Conservation (phyloP, 1,140 invertebrate genomes). For the Probaryconus sp. region DNA sequence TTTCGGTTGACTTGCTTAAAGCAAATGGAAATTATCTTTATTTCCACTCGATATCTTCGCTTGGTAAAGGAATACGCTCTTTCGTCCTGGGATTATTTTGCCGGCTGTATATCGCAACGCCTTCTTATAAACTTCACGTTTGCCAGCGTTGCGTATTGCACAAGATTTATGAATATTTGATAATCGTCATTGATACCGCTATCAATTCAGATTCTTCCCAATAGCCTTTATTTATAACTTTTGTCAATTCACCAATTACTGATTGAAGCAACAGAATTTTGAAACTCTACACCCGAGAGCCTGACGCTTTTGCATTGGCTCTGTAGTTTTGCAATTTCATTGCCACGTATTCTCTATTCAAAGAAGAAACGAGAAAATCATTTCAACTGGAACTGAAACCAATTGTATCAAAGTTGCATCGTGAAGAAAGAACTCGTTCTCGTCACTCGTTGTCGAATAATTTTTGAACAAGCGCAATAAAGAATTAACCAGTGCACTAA, state of each 20-base stretch:
- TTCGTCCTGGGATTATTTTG: conserved; percentile 41
- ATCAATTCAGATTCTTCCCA: conserved; percentile 39
- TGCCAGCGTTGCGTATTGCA: conserved; percentile 18
- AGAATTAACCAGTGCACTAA: no score
- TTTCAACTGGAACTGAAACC: no score
- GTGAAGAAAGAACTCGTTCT: no score
- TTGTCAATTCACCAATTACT: conserved; percentile 4
- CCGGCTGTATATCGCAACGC: conserved; percentile 21
- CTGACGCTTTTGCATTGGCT: no score
- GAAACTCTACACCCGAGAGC: not conserved
- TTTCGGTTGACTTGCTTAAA: conserved; percentile 15
- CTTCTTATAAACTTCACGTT: conserved; percentile 22
- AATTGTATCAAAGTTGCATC: no score
- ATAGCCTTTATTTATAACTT: no score
- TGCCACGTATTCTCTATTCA: no score
- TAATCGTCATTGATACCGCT: conserved; percentile 26
- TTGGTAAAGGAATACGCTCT: conserved; percentile 14
- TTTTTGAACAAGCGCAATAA: no score
- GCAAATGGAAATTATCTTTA: conserved; percentile 58
- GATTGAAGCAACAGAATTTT: conserved; percentile 44
- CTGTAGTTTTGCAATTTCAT: no score
- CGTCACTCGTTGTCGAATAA: no score
- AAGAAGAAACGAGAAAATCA: no score
- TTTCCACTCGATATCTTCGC: conserved; percentile 34
- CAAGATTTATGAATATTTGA: conserved; percentile 41